Evolutionary conservation across 1,140 invertebrate genomes (phyloP).

Genomic region (Halyomorpha halys): DNA sequence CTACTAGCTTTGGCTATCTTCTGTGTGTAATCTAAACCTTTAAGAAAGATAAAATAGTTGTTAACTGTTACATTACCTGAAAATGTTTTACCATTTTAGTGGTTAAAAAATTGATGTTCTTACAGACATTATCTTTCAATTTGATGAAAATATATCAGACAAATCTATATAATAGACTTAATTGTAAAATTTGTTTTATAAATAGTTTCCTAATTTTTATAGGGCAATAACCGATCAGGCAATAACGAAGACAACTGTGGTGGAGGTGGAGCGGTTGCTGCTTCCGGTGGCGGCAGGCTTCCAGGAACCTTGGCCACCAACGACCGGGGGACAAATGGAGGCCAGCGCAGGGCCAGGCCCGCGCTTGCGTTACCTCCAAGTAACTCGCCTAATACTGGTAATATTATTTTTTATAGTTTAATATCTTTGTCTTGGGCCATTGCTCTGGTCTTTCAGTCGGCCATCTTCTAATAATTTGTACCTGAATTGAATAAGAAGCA

Average conservation of each 20-base stretch:
- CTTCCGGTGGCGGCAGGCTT: neutral
- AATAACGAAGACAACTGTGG: conserved; percentile 20
- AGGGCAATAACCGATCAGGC: conserved; percentile 25
- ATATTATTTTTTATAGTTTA: neutral
- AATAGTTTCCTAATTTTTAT: conserved; percentile 1
- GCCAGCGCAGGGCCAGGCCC: conserved; percentile 6
- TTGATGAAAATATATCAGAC: too few species aligned
- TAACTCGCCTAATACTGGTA: conserved; percentile 12
- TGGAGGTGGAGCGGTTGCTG: neutral
- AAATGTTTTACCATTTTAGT: too few species aligned
- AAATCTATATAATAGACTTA: too few species aligned
- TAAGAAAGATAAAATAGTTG: too few species aligned
- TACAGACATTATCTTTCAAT: too few species aligned
- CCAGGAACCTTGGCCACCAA: conserved; percentile 2
- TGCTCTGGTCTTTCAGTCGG: neutral
- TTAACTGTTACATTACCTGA: too few species aligned
- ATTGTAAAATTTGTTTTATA: too few species aligned
- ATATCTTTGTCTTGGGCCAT: neutral
- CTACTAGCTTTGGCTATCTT: too few species aligned
- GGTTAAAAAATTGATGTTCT: too few species aligned
- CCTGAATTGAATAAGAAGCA: too few species aligned
- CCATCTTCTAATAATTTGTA: too few species aligned
- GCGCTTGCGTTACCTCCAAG: conserved; percentile 6
- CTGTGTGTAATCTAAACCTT: too few species aligned
- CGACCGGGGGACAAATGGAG: conserved; percentile 21